phyloP scores from a whole-genome alignment of 2,113 vertebrate species.

The Zonotrichia leucophrys region DNA sequence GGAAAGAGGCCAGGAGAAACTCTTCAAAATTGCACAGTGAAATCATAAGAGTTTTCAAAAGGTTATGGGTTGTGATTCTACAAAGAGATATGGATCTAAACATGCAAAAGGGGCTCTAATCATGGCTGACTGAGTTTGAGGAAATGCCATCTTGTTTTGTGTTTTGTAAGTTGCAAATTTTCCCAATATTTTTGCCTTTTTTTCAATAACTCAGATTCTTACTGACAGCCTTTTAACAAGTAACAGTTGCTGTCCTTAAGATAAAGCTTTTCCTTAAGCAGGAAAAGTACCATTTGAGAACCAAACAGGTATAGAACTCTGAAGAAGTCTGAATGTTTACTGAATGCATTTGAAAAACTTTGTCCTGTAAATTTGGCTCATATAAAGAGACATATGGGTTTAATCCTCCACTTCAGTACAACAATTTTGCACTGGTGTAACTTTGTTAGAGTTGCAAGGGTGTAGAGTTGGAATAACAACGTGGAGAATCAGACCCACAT shows the following conservation, averaged over 20 bases:
- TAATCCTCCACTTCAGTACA: constrained; percentile 51
- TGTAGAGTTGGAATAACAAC: constrained; percentile 50
- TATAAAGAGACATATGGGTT: constrained; percentile 42
- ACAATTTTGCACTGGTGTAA: constrained; percentile 53
- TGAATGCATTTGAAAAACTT: constrained; percentile 11
- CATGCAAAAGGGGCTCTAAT: constrained; percentile 60
- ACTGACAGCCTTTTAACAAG: not conserved
- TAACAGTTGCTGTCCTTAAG: not conserved
- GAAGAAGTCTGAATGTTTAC: constrained; percentile 6
- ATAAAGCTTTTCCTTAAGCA: not conserved
- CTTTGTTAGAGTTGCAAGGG: constrained; percentile 16
- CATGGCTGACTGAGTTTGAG: constrained; percentile 47
- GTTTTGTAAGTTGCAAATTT: constrained; percentile 51
- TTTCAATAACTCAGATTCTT: constrained; percentile 5
- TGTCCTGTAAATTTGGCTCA: constrained; percentile 25
- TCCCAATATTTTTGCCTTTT: constrained; percentile 8
- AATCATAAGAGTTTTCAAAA: constrained; percentile 66
- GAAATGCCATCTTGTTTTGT: constrained; percentile 46
- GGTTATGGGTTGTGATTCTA: constrained; percentile 63
- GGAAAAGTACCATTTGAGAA: not conserved
- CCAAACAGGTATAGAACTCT: not conserved
- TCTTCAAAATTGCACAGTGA: constrained; percentile 58
- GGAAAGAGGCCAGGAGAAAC: constrained; percentile 69
- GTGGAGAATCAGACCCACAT: constrained; percentile 54
- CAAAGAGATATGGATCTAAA: constrained; percentile 45